Conservation (phyloP, 2,797 vertebrate genomes). For the Acrocephalus scirpaceus region DNA sequence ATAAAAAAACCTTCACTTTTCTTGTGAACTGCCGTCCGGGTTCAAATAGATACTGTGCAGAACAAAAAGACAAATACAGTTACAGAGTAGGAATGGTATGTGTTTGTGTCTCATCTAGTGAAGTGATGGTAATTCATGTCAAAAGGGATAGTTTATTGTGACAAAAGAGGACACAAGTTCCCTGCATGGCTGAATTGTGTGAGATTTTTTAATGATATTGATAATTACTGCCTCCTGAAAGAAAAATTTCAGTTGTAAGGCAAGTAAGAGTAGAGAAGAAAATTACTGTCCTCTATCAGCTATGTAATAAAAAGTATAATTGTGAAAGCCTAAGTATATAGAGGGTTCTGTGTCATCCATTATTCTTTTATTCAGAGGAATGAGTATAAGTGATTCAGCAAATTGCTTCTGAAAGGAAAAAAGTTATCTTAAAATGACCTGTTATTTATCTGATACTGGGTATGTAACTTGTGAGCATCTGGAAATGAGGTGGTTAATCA, state of each 20-base stretch:
- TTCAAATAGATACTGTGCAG: background rate
- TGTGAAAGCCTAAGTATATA: background rate
- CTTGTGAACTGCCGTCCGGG: background rate
- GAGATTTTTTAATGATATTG: background rate
- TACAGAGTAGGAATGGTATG: background rate
- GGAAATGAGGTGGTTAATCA: constrained; percentile 21
- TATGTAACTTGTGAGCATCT: background rate
- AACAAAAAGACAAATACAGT: background rate
- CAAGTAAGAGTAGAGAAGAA: background rate
- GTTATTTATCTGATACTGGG: background rate
- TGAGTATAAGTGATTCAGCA: background rate
- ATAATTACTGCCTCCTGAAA: background rate
- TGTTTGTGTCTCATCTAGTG: background rate
- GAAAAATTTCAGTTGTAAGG: background rate
- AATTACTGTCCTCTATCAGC: background rate
- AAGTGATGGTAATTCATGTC: background rate
- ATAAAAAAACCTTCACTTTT: background rate
- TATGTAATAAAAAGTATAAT: background rate
- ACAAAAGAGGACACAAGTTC: background rate
- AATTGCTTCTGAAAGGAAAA: background rate
- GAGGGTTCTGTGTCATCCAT: background rate
- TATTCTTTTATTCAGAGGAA: background rate
- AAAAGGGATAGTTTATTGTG: background rate
- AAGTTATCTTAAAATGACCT: background rate
- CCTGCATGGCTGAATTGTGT: background rate